A percentile compares a stretch with the other conserved stretches of the same genome.
Evolutionary conservation across 2,113 vertebrate genomes (phyloP).

Genomic region (Ahaetulla prasina): DNA sequence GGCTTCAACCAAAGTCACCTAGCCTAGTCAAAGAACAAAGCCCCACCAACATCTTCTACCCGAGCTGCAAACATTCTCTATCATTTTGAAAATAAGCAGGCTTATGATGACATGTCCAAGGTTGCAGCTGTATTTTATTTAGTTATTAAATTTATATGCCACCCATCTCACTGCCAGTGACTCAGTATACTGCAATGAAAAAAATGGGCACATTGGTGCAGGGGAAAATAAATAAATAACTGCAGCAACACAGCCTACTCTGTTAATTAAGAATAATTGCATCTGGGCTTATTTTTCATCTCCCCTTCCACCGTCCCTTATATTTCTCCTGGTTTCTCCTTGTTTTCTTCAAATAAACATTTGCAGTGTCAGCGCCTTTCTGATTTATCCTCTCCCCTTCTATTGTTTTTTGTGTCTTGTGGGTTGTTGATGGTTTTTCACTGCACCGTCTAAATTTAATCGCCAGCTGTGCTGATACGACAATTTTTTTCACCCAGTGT

Average conservation of each 20-base stretch:
- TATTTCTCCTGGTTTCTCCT: background rate
- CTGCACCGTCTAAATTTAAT: background rate
- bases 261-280: background rate
- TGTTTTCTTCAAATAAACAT: background rate
- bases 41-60: no score
- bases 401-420: background rate
- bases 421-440: background rate
- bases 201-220: background rate
- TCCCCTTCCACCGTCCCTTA: background rate
- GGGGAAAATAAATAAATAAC: background rate
- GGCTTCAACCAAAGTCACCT: no score
- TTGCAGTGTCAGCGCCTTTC: background rate
- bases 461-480: background rate
- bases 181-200: background rate
- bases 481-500: background rate
- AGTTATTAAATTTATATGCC: background rate
- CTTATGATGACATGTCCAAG: background rate
- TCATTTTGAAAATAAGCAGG: background rate
- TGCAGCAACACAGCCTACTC: background rate
- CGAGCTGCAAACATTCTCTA: no score
- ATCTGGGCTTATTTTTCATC: background rate
- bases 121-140: background rate
- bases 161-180: background rate
- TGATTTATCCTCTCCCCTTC: background rate
- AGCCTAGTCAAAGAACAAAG: no score